Percentiles rank a stretch among this genome's conserved stretches.
These are phyloP conservation scores for Hypolimnas misippus DNA, from an alignment of 2,888 invertebrate genomes.

Conservation along the genomic window DNA sequence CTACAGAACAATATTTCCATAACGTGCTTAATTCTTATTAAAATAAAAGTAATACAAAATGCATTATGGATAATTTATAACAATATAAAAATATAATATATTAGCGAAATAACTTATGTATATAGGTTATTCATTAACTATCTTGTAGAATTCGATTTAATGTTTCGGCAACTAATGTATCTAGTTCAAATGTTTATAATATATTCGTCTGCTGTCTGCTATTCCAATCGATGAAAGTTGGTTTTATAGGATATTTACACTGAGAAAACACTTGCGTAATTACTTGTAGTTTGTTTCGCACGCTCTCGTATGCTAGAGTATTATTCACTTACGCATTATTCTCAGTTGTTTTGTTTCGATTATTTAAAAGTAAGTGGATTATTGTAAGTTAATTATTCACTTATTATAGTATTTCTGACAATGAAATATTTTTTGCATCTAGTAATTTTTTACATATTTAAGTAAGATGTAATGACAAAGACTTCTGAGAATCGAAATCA, in stretches of 20 bases:
- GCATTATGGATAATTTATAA: no score
- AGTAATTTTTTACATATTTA: no score
- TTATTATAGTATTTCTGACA: no score
- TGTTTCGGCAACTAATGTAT: not conserved
- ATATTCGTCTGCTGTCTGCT: conserved; percentile 1
- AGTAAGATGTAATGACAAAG: no score
- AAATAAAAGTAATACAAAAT: no score
- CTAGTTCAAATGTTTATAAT: not conserved
- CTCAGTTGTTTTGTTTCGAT: not conserved
- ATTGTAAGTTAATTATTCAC: not conserved
- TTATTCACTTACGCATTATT: not conserved
- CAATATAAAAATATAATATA: no score
- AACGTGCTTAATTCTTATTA: conserved; percentile 1
- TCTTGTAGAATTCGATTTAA: no score
- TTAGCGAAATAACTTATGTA: no score
- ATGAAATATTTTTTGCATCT: no score
- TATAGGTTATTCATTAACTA: no score
- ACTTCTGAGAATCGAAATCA: no score
- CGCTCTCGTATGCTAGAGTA: conserved; percentile 8
- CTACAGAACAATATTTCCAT: not conserved
- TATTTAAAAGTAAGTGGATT: not conserved
- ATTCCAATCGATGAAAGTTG: conserved; percentile 28
- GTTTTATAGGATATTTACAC: conserved; percentile 21
- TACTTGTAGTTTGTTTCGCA: conserved; percentile 14
- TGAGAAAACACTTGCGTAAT: conserved; percentile 17